phyloP scores from a whole-genome alignment of 2,888 invertebrate genomes.

The Osmoderma eremita region DNA sequence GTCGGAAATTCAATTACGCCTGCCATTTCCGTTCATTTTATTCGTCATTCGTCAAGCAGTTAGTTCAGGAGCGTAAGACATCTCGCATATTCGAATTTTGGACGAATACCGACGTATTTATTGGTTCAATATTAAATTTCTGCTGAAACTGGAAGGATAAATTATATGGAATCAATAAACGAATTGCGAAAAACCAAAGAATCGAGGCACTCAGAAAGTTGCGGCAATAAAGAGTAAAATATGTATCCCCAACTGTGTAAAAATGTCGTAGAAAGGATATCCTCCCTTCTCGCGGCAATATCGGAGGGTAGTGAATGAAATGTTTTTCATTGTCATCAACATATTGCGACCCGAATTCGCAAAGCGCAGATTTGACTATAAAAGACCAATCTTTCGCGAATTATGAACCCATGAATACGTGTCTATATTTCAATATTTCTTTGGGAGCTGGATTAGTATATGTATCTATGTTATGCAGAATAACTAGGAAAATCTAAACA shows the following conservation, averaged over 20 bases:
- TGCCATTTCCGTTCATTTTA: neutral
- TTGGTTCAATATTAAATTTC: conserved; percentile 28
- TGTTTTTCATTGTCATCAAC: no score
- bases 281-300: conserved; percentile 7
- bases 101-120: conserved; percentile 12
- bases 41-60: neutral
- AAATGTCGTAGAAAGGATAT: conserved; percentile 21
- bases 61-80: neutral
- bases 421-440: no score
- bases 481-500: no score
- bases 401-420: no score
- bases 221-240: conserved; percentile 31
- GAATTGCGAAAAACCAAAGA: conserved; percentile 23
- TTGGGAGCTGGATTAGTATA: no score
- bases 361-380: no score
- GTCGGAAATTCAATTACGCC: no score
- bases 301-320: conserved; percentile 7
- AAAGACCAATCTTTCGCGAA: no score
- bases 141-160: conserved; percentile 17
- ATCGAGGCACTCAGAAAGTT: conserved; percentile 7
- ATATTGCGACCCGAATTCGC: no score
- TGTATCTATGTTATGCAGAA: no score
- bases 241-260: conserved; percentile 28
- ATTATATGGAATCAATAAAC: conserved; percentile 30
- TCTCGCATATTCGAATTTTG: neutral